Evolutionary conservation across 2,888 invertebrate genomes (phyloP).

Genomic region (Icerya purchasi): DNA sequence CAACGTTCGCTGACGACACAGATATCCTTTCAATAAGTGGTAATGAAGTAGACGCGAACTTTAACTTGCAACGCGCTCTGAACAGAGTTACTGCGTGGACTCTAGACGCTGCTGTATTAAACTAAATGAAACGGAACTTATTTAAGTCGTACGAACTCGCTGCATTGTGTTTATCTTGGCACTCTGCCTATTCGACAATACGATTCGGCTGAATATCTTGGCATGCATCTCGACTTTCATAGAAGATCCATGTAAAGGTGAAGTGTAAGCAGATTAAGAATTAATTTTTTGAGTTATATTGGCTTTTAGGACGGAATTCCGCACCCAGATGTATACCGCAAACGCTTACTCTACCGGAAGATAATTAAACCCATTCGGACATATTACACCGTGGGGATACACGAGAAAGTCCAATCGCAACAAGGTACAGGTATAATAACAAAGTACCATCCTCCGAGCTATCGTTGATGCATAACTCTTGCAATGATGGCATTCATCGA

Average conservation of each 20-base stretch:
- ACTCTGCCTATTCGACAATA: neutral
- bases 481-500: neutral
- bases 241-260: neutral
- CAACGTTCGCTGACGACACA: neutral
- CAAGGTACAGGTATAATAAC: neutral
- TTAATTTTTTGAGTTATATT: too few species aligned
- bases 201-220: neutral
- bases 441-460: neutral
- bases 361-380: neutral
- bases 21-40: neutral
- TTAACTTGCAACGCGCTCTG: neutral
- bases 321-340: neutral
- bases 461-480: neutral
- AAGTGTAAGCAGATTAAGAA: too few species aligned
- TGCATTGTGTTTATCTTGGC: neutral
- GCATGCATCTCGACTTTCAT: neutral
- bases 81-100: neutral
- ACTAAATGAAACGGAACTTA: neutral
- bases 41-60: neutral
- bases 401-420: neutral
- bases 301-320: too few species aligned
- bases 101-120: neutral
- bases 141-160: neutral
- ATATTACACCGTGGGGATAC: neutral
- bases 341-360: neutral